These are phyloP conservation scores for Dugesia japonica DNA, from an alignment of 2,888 invertebrate genomes.

Conservation along the genomic window DNA sequence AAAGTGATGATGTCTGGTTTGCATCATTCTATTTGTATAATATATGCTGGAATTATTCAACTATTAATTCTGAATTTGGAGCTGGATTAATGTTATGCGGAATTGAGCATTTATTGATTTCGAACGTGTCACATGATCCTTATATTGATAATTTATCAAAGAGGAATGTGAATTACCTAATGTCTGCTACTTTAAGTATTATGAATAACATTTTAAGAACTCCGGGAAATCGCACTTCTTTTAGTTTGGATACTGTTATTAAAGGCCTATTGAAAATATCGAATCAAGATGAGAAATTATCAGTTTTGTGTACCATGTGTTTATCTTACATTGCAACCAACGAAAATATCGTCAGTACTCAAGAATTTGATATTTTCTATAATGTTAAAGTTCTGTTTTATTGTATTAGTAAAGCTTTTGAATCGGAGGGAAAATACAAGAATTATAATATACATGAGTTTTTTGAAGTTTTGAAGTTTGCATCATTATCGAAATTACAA, in stretches of 20 bases:
- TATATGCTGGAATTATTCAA: constrained; percentile 43
- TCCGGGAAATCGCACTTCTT: not conserved
- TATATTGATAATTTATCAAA: not conserved
- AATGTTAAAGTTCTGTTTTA: not conserved
- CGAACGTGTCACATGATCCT: not conserved
- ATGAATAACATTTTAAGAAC: not conserved
- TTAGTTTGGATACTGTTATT: not conserved
- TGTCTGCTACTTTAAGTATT: not conserved
- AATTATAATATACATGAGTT: not conserved
- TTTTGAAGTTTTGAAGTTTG: not conserved
- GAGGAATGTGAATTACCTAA: not conserved
- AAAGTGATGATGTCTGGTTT: constrained; percentile 43
- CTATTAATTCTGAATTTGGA: constrained; percentile 39
- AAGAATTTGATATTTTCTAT: not conserved
- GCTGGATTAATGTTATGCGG: not conserved
- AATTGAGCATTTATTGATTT: not conserved
- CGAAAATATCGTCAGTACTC: not conserved
- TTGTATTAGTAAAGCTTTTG: not conserved
- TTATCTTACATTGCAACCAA: not conserved
- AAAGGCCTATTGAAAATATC: not conserved
- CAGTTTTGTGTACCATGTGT: not conserved
- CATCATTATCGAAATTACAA: not conserved
- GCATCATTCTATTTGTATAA: constrained; percentile 42
- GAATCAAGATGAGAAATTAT: not conserved
- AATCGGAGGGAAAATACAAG: not conserved